Conservation (phyloP, 2,888 invertebrate species). For the Rhagonycha fulva region DNA sequence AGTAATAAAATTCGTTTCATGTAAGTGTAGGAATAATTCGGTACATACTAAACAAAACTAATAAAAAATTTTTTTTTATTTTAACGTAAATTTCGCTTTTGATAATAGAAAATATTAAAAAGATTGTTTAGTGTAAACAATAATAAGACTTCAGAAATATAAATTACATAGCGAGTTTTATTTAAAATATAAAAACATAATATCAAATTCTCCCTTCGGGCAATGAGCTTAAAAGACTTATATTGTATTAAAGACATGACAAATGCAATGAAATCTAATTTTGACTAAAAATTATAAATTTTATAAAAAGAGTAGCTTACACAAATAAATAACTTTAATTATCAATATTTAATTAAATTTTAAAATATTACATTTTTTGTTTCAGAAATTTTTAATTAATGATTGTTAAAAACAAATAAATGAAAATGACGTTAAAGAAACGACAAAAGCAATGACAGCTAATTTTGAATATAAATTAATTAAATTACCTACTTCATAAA, state of each 20-base stretch:
- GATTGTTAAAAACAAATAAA: no score
- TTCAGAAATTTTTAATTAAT: neutral
- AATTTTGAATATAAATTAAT: no score
- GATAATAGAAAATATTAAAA: neutral
- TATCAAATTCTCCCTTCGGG: neutral
- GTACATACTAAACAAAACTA: no score
- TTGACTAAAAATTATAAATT: neutral
- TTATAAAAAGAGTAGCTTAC: neutral
- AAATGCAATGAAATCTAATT: neutral
- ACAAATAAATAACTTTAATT: neutral
- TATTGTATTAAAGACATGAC: neutral
- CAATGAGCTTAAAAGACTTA: neutral
- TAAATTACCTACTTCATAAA: no score
- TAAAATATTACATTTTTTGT: neutral
- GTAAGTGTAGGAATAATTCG: no score
- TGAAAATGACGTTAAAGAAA: no score
- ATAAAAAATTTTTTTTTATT: no score
- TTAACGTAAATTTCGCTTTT: neutral
- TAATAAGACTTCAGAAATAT: neutral
- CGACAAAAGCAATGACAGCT: no score
- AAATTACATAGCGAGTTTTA: neutral
- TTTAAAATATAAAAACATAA: neutral
- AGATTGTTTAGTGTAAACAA: neutral
- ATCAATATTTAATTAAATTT: neutral
- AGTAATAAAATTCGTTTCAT: no score